phyloP scores from a whole-genome alignment of 2,797 vertebrate genomes.

The Sebastes trivittatus region DNA sequence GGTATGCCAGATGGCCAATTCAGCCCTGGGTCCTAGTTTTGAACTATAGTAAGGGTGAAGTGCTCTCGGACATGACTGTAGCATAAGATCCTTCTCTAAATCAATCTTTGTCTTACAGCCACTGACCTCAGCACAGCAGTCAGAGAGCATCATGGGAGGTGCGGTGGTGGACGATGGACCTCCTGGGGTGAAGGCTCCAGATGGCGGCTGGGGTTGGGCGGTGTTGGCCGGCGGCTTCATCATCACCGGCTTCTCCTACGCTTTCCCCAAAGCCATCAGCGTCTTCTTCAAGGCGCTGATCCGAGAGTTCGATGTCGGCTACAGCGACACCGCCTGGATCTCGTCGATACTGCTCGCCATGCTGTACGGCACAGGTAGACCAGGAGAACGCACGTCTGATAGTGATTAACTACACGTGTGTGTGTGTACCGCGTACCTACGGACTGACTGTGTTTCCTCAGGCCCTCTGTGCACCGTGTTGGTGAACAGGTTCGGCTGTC shows the following conservation, averaged over 20 bases:
- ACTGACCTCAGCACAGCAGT: constrained; percentile 16
- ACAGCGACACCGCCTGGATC: constrained; percentile 95
- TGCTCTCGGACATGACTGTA: neutral
- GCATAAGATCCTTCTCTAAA: too few species aligned
- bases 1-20: too few species aligned
- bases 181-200: constrained; percentile 87
- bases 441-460: constrained; percentile 44
- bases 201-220: constrained; percentile 96
- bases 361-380: constrained; percentile 93
- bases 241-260: constrained; percentile 96
- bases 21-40: neutral
- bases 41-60: neutral
- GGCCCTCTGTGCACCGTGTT: constrained; percentile 91
- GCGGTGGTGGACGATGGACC: constrained; percentile 87
- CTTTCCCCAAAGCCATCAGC: constrained; percentile 95
- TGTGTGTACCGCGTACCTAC: neutral
- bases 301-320: constrained; percentile 88
- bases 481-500: constrained; percentile 93
- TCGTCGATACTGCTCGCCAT: constrained; percentile 95
- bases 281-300: constrained; percentile 97
- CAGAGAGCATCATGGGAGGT: constrained; percentile 86
- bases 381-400: neutral
- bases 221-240: constrained; percentile 90
- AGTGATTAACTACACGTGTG: neutral
- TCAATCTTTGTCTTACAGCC: neutral